Evolutionary conservation across 2,888 invertebrate species (phyloP).

Genomic region (Tachystola acroxantha): DNA sequence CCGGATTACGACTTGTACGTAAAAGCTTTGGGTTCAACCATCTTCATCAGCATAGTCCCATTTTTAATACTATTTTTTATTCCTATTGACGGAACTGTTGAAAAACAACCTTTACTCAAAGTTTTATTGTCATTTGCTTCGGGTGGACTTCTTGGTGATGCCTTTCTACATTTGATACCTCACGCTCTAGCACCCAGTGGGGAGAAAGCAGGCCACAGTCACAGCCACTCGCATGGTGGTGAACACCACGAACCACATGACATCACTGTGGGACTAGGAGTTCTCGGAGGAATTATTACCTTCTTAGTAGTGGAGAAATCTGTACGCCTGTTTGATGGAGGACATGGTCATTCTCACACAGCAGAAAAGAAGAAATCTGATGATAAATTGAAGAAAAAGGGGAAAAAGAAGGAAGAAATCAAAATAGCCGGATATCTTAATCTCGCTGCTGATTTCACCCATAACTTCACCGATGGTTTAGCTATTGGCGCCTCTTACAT

Average conservation of each 20-base stretch:
- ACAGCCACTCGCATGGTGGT: conserved; percentile 73
- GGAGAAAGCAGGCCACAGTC: conserved; percentile 62
- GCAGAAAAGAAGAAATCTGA: conserved; percentile 59
- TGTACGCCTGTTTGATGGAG: conserved; percentile 91
- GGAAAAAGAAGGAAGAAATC: conserved; percentile 62
- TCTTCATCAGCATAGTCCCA: conserved; percentile 96
- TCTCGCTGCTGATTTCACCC: conserved; percentile 97
- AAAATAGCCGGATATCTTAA: conserved; percentile 91
- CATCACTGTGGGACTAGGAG: conserved; percentile 95
- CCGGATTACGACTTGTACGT: conserved; percentile 80
- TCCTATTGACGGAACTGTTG: conserved; percentile 91
- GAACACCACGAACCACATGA: conserved; percentile 81
- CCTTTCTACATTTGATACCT: conserved; percentile 98
- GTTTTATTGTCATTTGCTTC: conserved; percentile 95
- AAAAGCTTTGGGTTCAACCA: conserved; percentile 92
- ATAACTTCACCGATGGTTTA: conserved; percentile 99
- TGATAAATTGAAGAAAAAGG: conserved; percentile 54
- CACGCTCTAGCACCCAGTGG: conserved; percentile 84
- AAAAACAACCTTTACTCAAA: conserved; percentile 92
- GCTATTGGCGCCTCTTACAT: conserved; percentile 99
- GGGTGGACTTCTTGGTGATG: conserved; percentile 97
- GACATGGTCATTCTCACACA: conserved; percentile 86
- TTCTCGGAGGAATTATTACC: conserved; percentile 93
- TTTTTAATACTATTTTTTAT: conserved; percentile 95
- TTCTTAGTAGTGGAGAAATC: conserved; percentile 96